Evolutionary conservation across 1,140 invertebrate species (phyloP).

Genomic region (Drosophila lacertosa): DNA sequence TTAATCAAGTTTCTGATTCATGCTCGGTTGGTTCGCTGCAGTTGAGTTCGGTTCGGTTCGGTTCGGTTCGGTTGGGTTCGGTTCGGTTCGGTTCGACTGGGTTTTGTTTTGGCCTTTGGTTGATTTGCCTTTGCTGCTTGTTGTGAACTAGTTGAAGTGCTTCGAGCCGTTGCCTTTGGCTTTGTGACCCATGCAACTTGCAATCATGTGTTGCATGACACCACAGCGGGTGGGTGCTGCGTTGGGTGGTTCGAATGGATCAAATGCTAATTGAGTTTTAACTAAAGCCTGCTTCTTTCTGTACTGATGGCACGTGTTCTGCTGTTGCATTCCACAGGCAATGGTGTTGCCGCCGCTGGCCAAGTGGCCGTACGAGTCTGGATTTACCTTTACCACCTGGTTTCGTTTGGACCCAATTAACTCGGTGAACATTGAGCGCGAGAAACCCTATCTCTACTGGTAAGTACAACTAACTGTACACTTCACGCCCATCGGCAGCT

Average conservation of each 20-base stretch:
- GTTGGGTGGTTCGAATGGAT: constrained; percentile 1
- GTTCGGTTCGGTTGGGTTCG: constrained; percentile 14
- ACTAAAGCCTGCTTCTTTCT: neutral
- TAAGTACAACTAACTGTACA: constrained; percentile 85
- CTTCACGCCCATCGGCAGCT: neutral
- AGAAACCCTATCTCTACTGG: constrained; percentile 99
- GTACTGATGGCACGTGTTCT: neutral
- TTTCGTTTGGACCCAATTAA: constrained; percentile 99
- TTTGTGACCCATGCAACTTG: constrained; percentile 11
- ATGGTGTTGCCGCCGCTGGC: constrained; percentile 98
- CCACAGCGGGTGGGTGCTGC: neutral
- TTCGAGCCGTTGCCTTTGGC: neutral
- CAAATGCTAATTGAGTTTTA: constrained; percentile 34
- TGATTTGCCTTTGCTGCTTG: neutral
- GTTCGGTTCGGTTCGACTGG: constrained; percentile 10
- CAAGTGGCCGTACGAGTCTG: constrained; percentile 99
- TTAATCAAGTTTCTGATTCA: constrained; percentile 57
- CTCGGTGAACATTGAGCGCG: constrained; percentile 98
- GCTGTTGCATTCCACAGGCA: constrained; percentile 87
- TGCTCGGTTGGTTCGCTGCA: constrained; percentile 8
- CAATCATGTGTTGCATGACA: constrained; percentile 30
- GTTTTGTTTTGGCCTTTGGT: constrained; percentile 12
- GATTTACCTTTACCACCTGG: constrained; percentile 99
- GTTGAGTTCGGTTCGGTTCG: neutral
- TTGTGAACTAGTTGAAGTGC: neutral